Evolutionary conservation across 1,140 invertebrate species (phyloP), one percentile per base, ranked within the genome.

Genomic region (Heterodera schachtii): DNA sequence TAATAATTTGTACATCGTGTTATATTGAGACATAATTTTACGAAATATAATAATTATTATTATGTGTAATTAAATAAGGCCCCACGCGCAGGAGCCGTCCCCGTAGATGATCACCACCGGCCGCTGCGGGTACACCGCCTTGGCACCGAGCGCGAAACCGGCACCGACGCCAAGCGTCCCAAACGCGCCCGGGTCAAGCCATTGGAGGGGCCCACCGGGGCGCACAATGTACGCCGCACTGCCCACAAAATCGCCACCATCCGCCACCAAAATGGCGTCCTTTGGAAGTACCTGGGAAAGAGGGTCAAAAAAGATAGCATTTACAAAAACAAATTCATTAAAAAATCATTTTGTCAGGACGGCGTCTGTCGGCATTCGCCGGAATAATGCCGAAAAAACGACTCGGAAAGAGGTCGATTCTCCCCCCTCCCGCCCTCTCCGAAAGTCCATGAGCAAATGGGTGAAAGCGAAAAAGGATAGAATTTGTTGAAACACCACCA

Each of bases 181-280:
- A 89, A 94, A 93, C n/a, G 93, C 92, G 75, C 93, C 93, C 75
- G 93, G 93, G 88, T 93, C 93, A 46, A 82, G 43, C 93, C 93
- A 93, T 49, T 87, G 87, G 44, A 93, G 88, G 7, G 93, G 93
- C 9, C 91, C 92, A 80, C 92, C 86, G 5, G 93, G 93, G 87
- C 91, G 88, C 1, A 92, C 89, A 81, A 93, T 93, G 86, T 93
- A 94, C 31, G 93, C 91, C 78, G 93, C 93, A 43, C 92, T 93
- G 64, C 76, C 76, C 64, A 93, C 93, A 90, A 93, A 93, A 89
- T 93, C 93, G 47, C 93, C 93, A 3, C 93, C 93, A 89, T 93
- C 93, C 69, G 91, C 92, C 9, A 92, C 91, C 21, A 89, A 83
- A 84, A 90, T 89, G 16, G 89, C 84, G 78, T 90, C 86, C 47